These are phyloP conservation scores for Sapajus apella DNA, from an alignment of 2,113 vertebrate genomes.

Conservation along the genomic window DNA sequence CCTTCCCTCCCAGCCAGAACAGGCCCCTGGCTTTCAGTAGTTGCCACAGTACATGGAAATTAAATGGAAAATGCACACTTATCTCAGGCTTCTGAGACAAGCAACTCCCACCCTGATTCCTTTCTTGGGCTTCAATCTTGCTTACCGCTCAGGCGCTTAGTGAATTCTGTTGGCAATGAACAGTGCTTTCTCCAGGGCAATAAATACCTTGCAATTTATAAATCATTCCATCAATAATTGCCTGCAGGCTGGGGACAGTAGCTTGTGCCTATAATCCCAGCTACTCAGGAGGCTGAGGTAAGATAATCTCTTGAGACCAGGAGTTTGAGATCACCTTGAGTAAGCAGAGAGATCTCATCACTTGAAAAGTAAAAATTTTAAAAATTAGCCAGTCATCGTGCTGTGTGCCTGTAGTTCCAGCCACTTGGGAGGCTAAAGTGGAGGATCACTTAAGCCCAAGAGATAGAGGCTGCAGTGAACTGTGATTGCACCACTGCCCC, in stretches of 20 bases:
- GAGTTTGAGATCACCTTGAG: not conserved
- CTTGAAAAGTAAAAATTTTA: not conserved
- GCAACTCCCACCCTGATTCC: not conserved
- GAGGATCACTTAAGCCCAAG: not conserved
- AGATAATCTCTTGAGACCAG: not conserved
- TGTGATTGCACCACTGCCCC: not conserved
- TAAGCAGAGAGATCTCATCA: not conserved
- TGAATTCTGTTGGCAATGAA: conserved; percentile 59
- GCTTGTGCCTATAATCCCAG: not conserved
- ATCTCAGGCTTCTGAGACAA: not conserved
- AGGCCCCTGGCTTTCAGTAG: not conserved
- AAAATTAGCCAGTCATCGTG: not conserved
- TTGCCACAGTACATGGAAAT: fast-evolving
- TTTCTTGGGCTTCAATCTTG: not conserved
- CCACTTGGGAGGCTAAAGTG: not conserved
- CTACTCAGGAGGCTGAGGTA: not conserved
- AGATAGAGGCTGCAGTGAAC: not conserved
- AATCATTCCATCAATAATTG: conserved; percentile 42
- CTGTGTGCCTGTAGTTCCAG: not conserved
- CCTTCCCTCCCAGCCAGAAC: not conserved
- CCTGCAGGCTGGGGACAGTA: not conserved
- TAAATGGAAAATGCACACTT: fast-evolving
- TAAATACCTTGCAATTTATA: conserved; percentile 58
- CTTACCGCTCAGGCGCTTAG: conserved; percentile 29
- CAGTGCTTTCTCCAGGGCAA: not conserved